Percentiles rank a stretch among this genome's conserved stretches.
These are phyloP conservation scores for Stichopus chloronotus DNA, from an alignment of 35 echinoderm and acorn worm genomes.

Conservation along the genomic window DNA sequence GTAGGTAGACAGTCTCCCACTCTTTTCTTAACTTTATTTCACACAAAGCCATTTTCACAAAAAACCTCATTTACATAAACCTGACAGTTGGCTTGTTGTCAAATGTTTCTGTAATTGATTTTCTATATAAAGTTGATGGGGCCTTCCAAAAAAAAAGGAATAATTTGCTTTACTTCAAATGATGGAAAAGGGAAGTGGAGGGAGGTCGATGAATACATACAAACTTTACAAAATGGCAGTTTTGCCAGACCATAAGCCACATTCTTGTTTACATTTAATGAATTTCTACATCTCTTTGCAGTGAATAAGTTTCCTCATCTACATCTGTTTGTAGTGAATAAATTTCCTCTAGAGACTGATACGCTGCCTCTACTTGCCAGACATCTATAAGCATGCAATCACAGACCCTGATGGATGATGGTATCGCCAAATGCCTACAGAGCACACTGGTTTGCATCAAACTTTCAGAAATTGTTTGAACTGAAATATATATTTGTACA, in stretches of 20 bases:
- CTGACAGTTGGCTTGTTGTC: slow-evolving; percentile 25
- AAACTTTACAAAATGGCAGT: not conserved
- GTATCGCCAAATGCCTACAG: not conserved
- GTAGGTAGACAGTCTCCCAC: not conserved
- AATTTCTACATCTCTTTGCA: not conserved
- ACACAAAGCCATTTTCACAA: not conserved
- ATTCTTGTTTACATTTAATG: not conserved
- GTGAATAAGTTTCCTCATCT: not conserved
- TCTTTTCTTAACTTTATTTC: not conserved
- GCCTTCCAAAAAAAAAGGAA: not conserved
- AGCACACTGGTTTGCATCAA: not conserved
- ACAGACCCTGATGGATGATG: too few species aligned
- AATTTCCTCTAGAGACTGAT: not conserved
- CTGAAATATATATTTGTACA: too few species aligned
- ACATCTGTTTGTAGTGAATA: not conserved
- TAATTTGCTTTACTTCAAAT: not conserved
- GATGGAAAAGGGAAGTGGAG: not conserved
- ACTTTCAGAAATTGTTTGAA: not conserved
- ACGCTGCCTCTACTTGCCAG: not conserved
- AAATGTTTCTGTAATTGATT: slow-evolving; percentile 28
- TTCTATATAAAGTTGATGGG: not conserved
- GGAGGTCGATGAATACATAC: not conserved
- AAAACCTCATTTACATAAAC: not conserved
- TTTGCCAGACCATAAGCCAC: not conserved
- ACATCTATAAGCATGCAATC: too few species aligned